These are phyloP conservation scores for Empis stercorea DNA, from an alignment of 2,888 invertebrate genomes.

Conservation along the genomic window DNA sequence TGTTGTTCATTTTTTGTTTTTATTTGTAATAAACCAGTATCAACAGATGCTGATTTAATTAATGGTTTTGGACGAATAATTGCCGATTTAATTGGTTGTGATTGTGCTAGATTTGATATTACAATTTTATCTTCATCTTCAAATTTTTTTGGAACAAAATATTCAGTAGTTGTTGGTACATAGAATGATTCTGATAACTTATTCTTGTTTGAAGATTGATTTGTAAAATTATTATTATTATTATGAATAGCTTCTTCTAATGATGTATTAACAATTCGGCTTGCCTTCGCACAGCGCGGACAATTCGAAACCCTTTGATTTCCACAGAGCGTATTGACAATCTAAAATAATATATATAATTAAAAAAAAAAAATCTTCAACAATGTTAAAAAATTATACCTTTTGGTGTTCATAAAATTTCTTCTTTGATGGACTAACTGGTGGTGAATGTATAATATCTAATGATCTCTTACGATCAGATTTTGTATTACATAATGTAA, in stretches of 20 bases:
- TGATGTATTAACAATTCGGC: conserved; percentile 9
- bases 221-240: conserved; percentile 2
- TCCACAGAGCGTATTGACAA: conserved; percentile 8
- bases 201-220: background rate
- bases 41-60: conserved; percentile 8
- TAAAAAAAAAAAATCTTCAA: background rate
- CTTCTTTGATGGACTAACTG: conserved; percentile 14
- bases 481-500: conserved; percentile 6
- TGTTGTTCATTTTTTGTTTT: background rate
- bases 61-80: background rate
- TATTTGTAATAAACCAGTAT: conserved; percentile 2
- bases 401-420: conserved; percentile 15
- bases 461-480: conserved; percentile 4
- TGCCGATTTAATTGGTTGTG: no score
- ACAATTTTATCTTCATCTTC: background rate
- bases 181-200: background rate
- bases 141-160: background rate
- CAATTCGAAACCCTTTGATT: conserved; percentile 11
- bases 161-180: background rate
- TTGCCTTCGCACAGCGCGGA: conserved; percentile 13
- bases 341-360: conserved; percentile 1
- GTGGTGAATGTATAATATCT: conserved; percentile 8
- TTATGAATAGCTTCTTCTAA: background rate
- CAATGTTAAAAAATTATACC: conserved; percentile 3
- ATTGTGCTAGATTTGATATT: no score